phyloP scores from a whole-genome alignment of 53 echinoderm and acorn worm genomes.

The Astropecten irregularis region DNA sequence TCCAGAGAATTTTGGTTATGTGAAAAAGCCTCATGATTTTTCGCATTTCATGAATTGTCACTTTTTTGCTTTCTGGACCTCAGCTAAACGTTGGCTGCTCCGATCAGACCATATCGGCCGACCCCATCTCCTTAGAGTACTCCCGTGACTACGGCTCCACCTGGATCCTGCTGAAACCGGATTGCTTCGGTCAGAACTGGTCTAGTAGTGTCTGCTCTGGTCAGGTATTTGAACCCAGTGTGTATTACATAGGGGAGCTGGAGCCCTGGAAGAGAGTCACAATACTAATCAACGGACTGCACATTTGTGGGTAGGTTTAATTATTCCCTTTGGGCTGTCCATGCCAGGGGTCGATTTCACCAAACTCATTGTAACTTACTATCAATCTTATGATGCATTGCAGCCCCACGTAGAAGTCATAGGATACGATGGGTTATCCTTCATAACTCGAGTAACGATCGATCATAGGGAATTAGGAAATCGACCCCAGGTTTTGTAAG shows the following conservation, averaged over 20 bases:
- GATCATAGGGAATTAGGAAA: no score
- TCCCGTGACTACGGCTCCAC: conserved; percentile 79
- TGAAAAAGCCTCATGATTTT: no score
- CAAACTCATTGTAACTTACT: no score
- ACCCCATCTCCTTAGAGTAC: conserved; percentile 74
- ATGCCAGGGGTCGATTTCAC: no score
- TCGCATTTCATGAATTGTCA: no score
- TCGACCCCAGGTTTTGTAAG: no score
- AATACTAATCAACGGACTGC: conserved; percentile 77
- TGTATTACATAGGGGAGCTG: conserved; percentile 87
- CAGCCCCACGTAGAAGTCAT: no score
- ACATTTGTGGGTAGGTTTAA: conserved; percentile 86
- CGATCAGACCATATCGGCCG: conserved; percentile 42
- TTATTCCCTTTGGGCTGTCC: background rate
- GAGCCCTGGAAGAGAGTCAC: conserved; percentile 78
- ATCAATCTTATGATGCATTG: no score
- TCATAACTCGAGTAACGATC: no score
- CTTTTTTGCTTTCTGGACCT: background rate
- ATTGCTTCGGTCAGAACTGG: conserved; percentile 71
- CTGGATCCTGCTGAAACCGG: conserved; percentile 80
- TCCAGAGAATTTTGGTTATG: no score
- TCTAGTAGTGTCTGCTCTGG: conserved; percentile 74
- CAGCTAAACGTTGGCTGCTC: conserved; percentile 97
- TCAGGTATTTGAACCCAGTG: conserved; percentile 71
- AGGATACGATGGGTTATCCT: no score